Percentiles rank a stretch among this genome's conserved stretches.
These are phyloP conservation scores for Onthophagus taurus DNA, from an alignment of 1,140 invertebrate species.

Conservation along the genomic window DNA sequence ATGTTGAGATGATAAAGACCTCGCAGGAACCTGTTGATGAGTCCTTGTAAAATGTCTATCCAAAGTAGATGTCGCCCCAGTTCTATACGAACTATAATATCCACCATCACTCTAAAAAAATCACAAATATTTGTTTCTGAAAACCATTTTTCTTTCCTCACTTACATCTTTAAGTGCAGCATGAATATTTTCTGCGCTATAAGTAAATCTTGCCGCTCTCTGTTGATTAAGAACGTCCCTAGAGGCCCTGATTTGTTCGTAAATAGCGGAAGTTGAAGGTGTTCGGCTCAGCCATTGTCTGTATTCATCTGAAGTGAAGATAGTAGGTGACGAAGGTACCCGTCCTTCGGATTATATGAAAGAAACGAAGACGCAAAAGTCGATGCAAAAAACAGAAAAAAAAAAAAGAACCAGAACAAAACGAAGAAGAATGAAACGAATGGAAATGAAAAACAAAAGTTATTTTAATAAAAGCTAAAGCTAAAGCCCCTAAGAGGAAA, in stretches of 20 bases:
- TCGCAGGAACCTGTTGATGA: constrained; percentile 43
- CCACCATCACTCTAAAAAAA: constrained; percentile 49
- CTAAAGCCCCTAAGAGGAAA: too few species aligned
- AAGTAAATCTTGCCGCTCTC: constrained; percentile 67
- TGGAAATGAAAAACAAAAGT: constrained; percentile 4
- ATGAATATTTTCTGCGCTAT: constrained; percentile 83
- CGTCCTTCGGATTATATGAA: constrained; percentile 37
- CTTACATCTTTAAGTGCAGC: constrained; percentile 67
- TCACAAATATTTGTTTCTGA: constrained; percentile 1
- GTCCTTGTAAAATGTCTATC: constrained; percentile 42
- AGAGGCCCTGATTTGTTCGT: constrained; percentile 74
- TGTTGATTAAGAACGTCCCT: constrained; percentile 53
- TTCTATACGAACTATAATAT: constrained; percentile 45
- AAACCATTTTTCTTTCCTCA: constrained; percentile 13
- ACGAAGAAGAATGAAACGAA: constrained; percentile 1
- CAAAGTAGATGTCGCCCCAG: constrained; percentile 44
- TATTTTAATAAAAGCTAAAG: too few species aligned
- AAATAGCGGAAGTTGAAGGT: constrained; percentile 84
- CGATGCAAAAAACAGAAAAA: constrained; percentile 10
- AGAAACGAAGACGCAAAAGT: constrained; percentile 10
- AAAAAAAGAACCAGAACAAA: not conserved
- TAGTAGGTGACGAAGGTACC: constrained; percentile 57
- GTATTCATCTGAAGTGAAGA: constrained; percentile 86
- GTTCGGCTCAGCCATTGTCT: constrained; percentile 80
- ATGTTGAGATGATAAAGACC: constrained; percentile 58